Base-by-base conservation (phyloP, 2,888 invertebrate genomes). In the Amphipoea lucens region DNA sequence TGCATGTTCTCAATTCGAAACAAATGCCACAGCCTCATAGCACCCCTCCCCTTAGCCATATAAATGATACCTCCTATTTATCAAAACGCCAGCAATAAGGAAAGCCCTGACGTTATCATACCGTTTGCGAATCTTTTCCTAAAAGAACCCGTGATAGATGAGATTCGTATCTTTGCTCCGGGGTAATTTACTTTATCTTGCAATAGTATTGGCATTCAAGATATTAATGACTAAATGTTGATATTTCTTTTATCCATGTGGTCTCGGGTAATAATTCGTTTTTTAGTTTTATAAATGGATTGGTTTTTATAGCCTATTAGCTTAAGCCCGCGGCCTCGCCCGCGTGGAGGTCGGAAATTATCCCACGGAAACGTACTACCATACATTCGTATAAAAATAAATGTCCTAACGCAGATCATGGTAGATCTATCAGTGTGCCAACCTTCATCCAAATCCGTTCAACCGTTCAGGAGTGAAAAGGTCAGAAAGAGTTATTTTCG, bases 11-110 rank as follows among this genome's bases (percentile, higher is more conserved):
- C 45, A 71, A 51, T 82, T n/a, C 42, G 5, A 62, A 51, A 83
- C 67, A 77, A 67, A 62, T 79, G 67, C 51, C 76, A 57, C 57
- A 74, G 60, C 14, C 42, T 29, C 29, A 20, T n/a, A 51, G 51
- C 40, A 29, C 11, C 12, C 42, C 29, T 60, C 57, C 23, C 51
- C 82, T 68, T 14, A 14, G 42, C 12, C 45, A n/a, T 74, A 86
- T 86, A 84, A 88, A 85, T 86, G 78, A 87, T 88, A 85, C 83
- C 77, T 72, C 71, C 82, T 82, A 89, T 87, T 88, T 88, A 88
- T 90, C 87, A 88, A 87, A 88, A 87, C 68, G 87, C 85, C 88
- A 48, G 85, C 86, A 88, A 82, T 85, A 88, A 84, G 87, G 85
- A 87, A 88, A 80, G 76, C 70, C 79, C 81, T 77, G 73, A 78